Percentiles rank a stretch among this genome's conserved stretches.
These are phyloP conservation scores for Dryomyza anilis DNA, from an alignment of 2,888 invertebrate species.

Conservation along the genomic window DNA sequence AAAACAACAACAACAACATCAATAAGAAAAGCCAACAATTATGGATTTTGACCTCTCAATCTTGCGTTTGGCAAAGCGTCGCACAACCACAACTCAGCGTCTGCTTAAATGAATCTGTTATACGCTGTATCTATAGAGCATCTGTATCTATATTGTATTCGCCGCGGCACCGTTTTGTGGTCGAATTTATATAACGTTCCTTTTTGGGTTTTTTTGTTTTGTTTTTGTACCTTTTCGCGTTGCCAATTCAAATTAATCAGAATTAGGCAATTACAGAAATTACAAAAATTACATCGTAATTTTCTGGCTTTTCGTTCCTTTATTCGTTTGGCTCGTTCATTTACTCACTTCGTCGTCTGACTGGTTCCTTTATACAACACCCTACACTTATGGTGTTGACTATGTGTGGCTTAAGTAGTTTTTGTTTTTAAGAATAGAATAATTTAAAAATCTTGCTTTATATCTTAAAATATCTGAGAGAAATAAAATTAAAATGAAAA, in stretches of 20 bases:
- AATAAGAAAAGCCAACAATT: slow-evolving; percentile 50
- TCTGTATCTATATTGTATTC: neutral
- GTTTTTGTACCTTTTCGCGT: slow-evolving; percentile 28
- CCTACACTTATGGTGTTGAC: no score
- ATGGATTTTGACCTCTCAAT: slow-evolving; percentile 54
- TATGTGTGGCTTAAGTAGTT: no score
- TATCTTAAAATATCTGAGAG: no score
- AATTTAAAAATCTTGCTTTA: no score
- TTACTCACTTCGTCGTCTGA: neutral
- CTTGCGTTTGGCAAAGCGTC: slow-evolving; percentile 14
- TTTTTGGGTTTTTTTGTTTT: no score
- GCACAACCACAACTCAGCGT: neutral
- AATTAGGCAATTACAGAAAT: slow-evolving; percentile 60
- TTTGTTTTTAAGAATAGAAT: no score
- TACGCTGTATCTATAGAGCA: no score
- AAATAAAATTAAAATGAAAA: no score
- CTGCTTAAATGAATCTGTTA: no score
- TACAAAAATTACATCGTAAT: slow-evolving; percentile 58
- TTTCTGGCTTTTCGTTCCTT: slow-evolving; percentile 30
- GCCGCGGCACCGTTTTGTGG: neutral
- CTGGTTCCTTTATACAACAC: neutral
- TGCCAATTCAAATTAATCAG: slow-evolving; percentile 57
- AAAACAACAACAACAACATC: slow-evolving; percentile 27
- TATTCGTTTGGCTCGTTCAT: neutral
- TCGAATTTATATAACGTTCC: no score